These are phyloP conservation scores for Catajapyx aquilonaris DNA, from an alignment of 1,140 invertebrate species.

Conservation along the genomic window DNA sequence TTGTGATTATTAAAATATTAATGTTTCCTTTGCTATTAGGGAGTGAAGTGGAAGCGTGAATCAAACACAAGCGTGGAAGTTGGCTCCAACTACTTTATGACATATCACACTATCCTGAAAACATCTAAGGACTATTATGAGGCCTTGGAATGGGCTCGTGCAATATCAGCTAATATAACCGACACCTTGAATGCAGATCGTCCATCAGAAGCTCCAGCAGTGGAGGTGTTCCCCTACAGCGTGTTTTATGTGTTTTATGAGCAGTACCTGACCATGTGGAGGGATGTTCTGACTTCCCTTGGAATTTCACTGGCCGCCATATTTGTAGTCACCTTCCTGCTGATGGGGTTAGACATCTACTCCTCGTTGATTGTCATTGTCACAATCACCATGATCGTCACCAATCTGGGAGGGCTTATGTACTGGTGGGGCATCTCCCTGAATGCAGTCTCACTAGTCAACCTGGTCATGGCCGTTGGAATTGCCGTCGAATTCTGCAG, in stretches of 20 bases:
- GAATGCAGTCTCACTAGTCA: conserved; percentile 93
- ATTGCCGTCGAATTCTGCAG: conserved; percentile 98
- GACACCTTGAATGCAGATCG: conserved; percentile 41
- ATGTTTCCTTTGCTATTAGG: no score
- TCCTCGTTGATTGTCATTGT: conserved; percentile 73
- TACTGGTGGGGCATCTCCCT: conserved; percentile 89
- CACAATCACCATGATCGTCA: conserved; percentile 81
- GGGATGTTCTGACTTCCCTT: conserved; percentile 69
- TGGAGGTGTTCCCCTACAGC: conserved; percentile 91
- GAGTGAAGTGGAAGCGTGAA: conserved; percentile 31
- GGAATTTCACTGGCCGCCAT: conserved; percentile 73
- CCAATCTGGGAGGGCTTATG: conserved; percentile 92
- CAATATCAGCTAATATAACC: conserved; percentile 62
- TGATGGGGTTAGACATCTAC: conserved; percentile 83
- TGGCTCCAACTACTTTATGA: conserved; percentile 72
- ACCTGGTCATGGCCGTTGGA: conserved; percentile 94
- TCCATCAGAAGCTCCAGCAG: conserved; percentile 17
- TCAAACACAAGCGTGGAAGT: no score
- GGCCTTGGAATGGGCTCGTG: conserved; percentile 58
- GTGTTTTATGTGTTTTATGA: conserved; percentile 99
- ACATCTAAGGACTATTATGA: conserved; percentile 79
- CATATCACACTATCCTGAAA: conserved; percentile 87
- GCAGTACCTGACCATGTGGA: conserved; percentile 93
- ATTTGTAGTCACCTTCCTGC: conserved; percentile 78
- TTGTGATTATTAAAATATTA: no score